These are phyloP conservation scores for Cephalotes varians DNA, from an alignment of 2,888 invertebrate genomes.

Conservation along the genomic window DNA sequence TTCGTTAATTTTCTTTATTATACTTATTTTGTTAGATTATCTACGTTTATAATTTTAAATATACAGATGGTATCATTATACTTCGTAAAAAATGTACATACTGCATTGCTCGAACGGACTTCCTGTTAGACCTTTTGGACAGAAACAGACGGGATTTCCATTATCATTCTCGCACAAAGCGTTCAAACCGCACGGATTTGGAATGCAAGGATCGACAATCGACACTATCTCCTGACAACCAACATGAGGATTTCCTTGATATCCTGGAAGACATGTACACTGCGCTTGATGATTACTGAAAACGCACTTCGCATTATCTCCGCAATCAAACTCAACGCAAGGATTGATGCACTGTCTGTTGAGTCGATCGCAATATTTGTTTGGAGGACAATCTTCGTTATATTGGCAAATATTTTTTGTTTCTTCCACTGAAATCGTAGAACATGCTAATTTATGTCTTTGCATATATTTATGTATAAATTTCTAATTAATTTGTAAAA, in stretches of 20 bases:
- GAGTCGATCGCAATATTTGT: conserved; percentile 93
- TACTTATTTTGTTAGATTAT: neutral
- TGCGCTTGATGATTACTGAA: conserved; percentile 92
- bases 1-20: neutral
- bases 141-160: conserved; percentile 95
- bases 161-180: conserved; percentile 94
- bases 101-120: conserved; percentile 96
- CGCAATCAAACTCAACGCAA: conserved; percentile 92
- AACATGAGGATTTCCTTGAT: conserved; percentile 91
- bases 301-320: conserved; percentile 93
- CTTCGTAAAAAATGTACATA: conserved; percentile 87
- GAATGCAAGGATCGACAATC: conserved; percentile 92
- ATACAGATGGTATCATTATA: neutral
- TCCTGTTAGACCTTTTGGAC: conserved; percentile 95
- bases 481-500: neutral
- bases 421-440: conserved; percentile 83
- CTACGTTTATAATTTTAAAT: neutral
- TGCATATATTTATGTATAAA: neutral
- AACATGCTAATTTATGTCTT: conserved; percentile 1
- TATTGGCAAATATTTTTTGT: conserved; percentile 92
- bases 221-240: conserved; percentile 88
- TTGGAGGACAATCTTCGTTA: conserved; percentile 96
- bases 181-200: conserved; percentile 95
- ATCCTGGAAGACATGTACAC: conserved; percentile 93
- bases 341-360: conserved; percentile 94